Percentiles rank a stretch among this genome's conserved stretches.
Evolutionary conservation across 2,888 invertebrate genomes (phyloP).

Genomic region (Empis stercorea): DNA sequence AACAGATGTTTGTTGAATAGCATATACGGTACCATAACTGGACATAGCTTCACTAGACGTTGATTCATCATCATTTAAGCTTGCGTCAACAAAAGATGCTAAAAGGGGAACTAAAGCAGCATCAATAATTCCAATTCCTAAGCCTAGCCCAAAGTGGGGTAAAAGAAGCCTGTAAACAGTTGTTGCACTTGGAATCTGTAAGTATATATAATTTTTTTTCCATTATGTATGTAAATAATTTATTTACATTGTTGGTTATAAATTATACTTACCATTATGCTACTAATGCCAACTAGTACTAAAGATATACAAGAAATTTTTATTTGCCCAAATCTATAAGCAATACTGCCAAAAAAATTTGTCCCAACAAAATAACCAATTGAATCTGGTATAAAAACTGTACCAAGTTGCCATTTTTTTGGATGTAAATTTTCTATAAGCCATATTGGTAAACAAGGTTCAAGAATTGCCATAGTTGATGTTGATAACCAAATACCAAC

Average conservation of each 20-base stretch:
- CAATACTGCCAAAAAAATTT: slow-evolving; percentile 58
- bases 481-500: slow-evolving; percentile 66
- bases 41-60: slow-evolving; percentile 26
- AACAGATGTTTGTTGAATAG: slow-evolving; percentile 69
- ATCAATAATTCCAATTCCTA: slow-evolving; percentile 69
- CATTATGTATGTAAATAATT: neutral
- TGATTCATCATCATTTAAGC: slow-evolving; percentile 27
- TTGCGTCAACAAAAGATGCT: slow-evolving; percentile 55
- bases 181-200: slow-evolving; percentile 49
- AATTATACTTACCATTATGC: slow-evolving; percentile 42
- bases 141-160: slow-evolving; percentile 67
- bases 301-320: slow-evolving; percentile 49
- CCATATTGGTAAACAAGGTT: slow-evolving; percentile 76
- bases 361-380: slow-evolving; percentile 72
- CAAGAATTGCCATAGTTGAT: slow-evolving; percentile 68
- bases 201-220: too few relatives aligned
- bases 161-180: slow-evolving; percentile 49
- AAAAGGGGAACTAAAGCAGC: slow-evolving; percentile 66
- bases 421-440: slow-evolving; percentile 25
- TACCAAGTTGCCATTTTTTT: slow-evolving; percentile 56
- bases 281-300: slow-evolving; percentile 48
- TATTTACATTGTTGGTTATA: too few relatives aligned
- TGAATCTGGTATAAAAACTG: slow-evolving; percentile 76
- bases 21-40: slow-evolving; percentile 69
- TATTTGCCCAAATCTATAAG: slow-evolving; percentile 51